phyloP scores from a whole-genome alignment of 2,797 vertebrate genomes.

The Okamejei kenojei region DNA sequence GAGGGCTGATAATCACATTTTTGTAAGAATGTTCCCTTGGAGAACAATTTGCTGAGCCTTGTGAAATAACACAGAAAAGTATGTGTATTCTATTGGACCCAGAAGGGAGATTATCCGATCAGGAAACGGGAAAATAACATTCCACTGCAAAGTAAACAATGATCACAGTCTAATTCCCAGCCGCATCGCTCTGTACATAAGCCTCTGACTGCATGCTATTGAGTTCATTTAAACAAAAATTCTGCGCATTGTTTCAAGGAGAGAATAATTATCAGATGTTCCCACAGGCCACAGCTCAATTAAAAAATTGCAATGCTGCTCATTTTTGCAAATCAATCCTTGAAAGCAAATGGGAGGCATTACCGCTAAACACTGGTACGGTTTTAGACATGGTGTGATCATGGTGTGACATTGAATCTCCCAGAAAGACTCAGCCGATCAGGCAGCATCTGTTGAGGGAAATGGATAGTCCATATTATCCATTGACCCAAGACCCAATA shows the following conservation, averaged over 20 bases:
- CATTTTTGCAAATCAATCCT: neutral
- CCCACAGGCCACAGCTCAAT: neutral
- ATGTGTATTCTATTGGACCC: conserved; percentile 29
- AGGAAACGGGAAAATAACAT: conserved; percentile 37
- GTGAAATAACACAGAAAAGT: conserved; percentile 30
- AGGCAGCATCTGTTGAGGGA: no score
- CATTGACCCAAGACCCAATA: no score
- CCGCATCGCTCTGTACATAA: neutral
- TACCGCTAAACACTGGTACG: neutral
- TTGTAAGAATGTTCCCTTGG: conserved; percentile 19
- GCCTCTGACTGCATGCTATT: neutral
- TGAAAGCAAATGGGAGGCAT: neutral
- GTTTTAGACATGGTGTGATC: neutral
- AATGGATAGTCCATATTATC: no score
- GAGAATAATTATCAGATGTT: neutral
- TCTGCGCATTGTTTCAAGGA: neutral
- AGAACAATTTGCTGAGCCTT: conserved; percentile 16
- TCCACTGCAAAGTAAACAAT: conserved; percentile 28
- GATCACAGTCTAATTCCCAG: conserved; percentile 4
- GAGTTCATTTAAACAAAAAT: neutral
- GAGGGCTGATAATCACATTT: neutral
- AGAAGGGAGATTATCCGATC: conserved; percentile 32
- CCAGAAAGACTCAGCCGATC: neutral
- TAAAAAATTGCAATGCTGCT: neutral
- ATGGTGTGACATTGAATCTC: no score